These are phyloP conservation scores for Calephelis nemesis DNA, from an alignment of 1,140 invertebrate species.

Conservation along the genomic window DNA sequence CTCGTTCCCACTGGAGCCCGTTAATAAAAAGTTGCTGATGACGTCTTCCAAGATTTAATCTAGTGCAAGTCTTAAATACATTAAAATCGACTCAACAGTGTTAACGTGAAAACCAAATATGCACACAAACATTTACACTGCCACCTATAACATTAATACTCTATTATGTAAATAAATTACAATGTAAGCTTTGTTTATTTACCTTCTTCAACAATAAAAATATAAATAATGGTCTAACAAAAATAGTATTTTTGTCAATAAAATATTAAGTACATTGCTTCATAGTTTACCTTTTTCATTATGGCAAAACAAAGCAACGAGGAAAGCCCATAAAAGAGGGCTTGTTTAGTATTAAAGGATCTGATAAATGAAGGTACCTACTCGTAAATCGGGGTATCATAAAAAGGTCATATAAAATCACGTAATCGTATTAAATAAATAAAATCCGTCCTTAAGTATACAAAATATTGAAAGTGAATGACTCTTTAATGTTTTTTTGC, in stretches of 20 bases:
- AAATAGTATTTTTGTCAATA: neutral
- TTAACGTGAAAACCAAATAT: too few relatives aligned
- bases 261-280: neutral
- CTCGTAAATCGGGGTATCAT: conserved; percentile 8
- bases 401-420: conserved; percentile 8
- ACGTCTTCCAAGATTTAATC: too few relatives aligned
- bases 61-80: too few relatives aligned
- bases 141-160: too few relatives aligned
- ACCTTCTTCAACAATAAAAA: too few relatives aligned
- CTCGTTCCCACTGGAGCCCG: too few relatives aligned
- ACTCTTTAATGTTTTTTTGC: neutral
- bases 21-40: too few relatives aligned
- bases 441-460: neutral
- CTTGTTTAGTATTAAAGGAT: conserved; percentile 8
- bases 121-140: too few relatives aligned
- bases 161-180: too few relatives aligned
- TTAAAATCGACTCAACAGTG: too few relatives aligned
- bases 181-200: too few relatives aligned
- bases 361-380: conserved; percentile 13
- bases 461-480: conserved; percentile 5
- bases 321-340: neutral
- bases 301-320: conserved; percentile 5
- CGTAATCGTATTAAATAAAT: conserved; percentile 11
- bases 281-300: neutral
- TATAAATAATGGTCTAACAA: neutral